Conservation (phyloP, 2,888 invertebrate genomes). For the Brachylomia viminalis region DNA sequence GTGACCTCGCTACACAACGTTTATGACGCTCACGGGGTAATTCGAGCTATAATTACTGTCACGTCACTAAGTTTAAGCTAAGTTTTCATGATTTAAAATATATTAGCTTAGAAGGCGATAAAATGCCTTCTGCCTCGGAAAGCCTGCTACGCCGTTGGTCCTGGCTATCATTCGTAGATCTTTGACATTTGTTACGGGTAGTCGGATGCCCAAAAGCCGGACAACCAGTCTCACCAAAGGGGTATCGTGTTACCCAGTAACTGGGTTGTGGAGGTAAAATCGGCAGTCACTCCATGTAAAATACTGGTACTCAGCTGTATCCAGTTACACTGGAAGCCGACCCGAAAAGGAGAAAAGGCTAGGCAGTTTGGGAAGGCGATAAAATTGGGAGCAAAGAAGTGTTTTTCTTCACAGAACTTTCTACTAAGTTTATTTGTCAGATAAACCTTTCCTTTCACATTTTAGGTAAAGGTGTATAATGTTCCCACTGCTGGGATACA, state of each 20-base stretch:
- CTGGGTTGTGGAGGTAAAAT: not conserved
- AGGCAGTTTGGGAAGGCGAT: not conserved
- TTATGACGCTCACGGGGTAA: slow-evolving; percentile 15
- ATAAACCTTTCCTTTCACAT: not conserved
- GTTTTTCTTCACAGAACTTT: not conserved
- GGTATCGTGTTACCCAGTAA: not conserved
- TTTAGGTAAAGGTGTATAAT: no score
- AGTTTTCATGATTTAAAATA: slow-evolving; percentile 33
- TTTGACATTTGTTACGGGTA: not conserved
- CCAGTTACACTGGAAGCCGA: not conserved
- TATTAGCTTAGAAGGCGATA: not conserved
- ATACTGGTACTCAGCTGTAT: not conserved
- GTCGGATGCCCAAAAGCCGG: not conserved
- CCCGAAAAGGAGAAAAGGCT: not conserved
- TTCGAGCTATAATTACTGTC: slow-evolving; percentile 2
- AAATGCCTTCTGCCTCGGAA: not conserved
- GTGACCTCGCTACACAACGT: slow-evolving; percentile 16
- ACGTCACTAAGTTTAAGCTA: slow-evolving; percentile 21
- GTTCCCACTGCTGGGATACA: no score
- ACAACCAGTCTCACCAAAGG: not conserved
- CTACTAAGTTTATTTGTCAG: not conserved
- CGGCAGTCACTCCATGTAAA: not conserved
- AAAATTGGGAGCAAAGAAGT: not conserved
- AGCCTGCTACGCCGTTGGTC: not conserved
- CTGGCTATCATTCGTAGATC: not conserved